Base-by-base conservation (phyloP, 30 jellyfish, hydroid and myxozoan genomes). In the Turritopsis dohrnii region DNA sequence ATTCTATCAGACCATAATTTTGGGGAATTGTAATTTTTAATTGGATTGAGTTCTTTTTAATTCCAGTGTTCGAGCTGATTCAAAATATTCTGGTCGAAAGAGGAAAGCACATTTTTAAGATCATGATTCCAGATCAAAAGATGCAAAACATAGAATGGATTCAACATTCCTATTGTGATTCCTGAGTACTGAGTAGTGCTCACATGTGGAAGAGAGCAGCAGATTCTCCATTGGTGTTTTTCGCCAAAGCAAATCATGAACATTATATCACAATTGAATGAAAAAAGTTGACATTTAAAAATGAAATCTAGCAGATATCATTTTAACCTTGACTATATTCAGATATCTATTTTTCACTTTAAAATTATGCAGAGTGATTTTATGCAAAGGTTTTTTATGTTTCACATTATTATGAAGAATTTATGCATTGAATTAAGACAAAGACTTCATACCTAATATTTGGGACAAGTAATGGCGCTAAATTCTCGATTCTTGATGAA, bases 11-110 rank as follows among this genome's bases (percentile, higher is more conserved):
- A 25, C 24, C 29, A 16, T 71, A 71, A 19, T 71, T 71, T 71
- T 1, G 21, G 54, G 52, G 8, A 25, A 25, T 74, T 25, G 7
- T 74, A 30, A 52, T 16, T 80, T 52, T 26, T 1, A 18, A 30
- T 17, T 26, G 31, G 28, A 52, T 52, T 16, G 22, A 16, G 18
- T 16, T 5, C 80, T 41, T 28, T 16, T 80, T 31, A 26, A 80
- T 84, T 84, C 20, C 28, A 84, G 90, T 28, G 96, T 84, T 30
- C 83, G 88, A 84, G 85, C 86, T 0, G 97, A 87, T 30, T 92
- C 96, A 19, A 92, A 92, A 72, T 92, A 52, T 81, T 54, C 96
- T 54, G 97, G 97, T 30, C 75, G 97, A 28, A 87, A 81, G 52
- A 72, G 97, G 79, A 92, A 82, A 81, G 74, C 77, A 18, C 84